Conservation (phyloP, 2,113 vertebrate genomes). For the Bufo bufo region DNA sequence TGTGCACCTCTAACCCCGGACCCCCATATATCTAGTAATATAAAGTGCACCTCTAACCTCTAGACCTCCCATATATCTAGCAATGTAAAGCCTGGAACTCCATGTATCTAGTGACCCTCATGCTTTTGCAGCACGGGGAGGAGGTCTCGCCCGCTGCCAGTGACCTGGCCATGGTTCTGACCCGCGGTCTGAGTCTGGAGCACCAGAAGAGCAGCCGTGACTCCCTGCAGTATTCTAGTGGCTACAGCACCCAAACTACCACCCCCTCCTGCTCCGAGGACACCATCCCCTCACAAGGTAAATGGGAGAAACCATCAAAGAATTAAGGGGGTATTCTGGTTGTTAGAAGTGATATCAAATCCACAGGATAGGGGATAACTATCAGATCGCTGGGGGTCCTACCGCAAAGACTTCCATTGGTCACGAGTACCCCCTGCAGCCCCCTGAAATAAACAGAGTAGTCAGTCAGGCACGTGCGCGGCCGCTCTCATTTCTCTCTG, state of each 20-base stretch:
- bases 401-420: no score
- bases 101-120: background rate
- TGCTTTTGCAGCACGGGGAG: constrained; percentile 80
- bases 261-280: constrained; percentile 97
- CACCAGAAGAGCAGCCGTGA: constrained; percentile 96
- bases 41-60: background rate
- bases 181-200: constrained; percentile 89
- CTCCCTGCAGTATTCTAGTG: constrained; percentile 93
- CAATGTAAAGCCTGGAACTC: no score
- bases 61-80: no score
- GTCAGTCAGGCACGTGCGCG: no score
- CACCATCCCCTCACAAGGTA: constrained; percentile 97
- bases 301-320: background rate
- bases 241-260: constrained; percentile 96
- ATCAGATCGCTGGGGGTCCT: no score
- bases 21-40: background rate
- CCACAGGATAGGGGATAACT: no score
- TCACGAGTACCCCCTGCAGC: no score
- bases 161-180: constrained; percentile 94
- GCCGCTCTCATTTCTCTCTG: no score
- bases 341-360: no score
- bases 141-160: constrained; percentile 92
- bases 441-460: no score
- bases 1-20: background rate
- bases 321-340: no score